phyloP scores from a whole-genome alignment of 2,888 invertebrate genomes.

The Endotricha flammealis region DNA sequence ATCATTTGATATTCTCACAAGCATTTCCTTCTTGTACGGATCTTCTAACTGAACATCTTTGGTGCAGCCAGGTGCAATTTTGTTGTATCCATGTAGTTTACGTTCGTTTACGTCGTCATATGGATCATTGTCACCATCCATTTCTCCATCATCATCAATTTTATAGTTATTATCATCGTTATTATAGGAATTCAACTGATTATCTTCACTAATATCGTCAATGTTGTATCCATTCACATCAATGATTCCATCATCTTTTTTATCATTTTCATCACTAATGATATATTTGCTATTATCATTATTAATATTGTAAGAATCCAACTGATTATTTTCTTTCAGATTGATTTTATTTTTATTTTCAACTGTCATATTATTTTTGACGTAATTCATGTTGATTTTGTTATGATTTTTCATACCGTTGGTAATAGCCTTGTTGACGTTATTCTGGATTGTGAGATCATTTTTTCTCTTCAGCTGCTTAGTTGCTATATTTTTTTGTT shows the following conservation, averaged over 20 bases:
- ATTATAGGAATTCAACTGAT: too few relatives aligned
- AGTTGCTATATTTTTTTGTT: not conserved
- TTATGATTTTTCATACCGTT: not conserved
- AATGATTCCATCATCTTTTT: not conserved
- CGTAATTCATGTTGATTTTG: too few relatives aligned
- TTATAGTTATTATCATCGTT: constrained; percentile 12
- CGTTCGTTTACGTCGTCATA: constrained; percentile 30
- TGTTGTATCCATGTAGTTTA: constrained; percentile 56
- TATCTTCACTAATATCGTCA: constrained; percentile 16
- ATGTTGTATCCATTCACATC: constrained; percentile 12
- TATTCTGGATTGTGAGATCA: not conserved
- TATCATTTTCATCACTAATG: not conserved
- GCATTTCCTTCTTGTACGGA: constrained; percentile 54
- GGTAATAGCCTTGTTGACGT: not conserved
- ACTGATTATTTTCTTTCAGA: too few relatives aligned
- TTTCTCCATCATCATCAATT: constrained; percentile 15
- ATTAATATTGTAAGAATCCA: too few relatives aligned
- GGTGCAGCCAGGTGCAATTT: constrained; percentile 53
- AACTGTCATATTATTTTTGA: not conserved
- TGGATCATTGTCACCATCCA: constrained; percentile 23
- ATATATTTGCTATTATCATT: too few relatives aligned
- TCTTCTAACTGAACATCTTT: constrained; percentile 59
- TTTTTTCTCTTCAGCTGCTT: not conserved
- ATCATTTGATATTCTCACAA: constrained; percentile 43
- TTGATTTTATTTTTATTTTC: not conserved